A percentile compares a stretch with the other conserved stretches of the same genome.
phyloP scores from a whole-genome alignment of 2,888 invertebrate species.

The Heterodera filipjevi region DNA sequence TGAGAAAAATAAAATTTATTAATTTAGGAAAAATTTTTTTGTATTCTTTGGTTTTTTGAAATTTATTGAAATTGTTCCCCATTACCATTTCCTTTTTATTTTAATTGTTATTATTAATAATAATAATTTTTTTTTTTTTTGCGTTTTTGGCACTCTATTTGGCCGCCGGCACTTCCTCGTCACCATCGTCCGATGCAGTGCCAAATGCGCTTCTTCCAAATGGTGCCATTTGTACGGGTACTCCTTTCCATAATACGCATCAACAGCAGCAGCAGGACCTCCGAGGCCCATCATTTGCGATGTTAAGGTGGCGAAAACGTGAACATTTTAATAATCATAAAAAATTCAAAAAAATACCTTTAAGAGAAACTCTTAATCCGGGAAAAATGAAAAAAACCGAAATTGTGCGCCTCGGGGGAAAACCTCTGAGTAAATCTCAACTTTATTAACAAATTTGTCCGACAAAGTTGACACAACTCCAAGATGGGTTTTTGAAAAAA shows the following conservation, averaged over 20 bases:
- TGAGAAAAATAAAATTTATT: no score
- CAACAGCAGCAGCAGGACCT: conserved; percentile 10
- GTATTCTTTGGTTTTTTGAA: not conserved
- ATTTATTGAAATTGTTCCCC: no score
- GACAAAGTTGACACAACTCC: no score
- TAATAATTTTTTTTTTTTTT: not conserved
- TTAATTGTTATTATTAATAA: not conserved
- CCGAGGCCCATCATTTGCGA: not conserved
- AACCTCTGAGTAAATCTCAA: no score
- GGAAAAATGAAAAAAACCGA: no score
- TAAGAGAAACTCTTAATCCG: no score
- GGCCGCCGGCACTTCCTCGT: not conserved
- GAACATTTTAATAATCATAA: not conserved
- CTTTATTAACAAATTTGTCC: no score
- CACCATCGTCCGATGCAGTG: not conserved
- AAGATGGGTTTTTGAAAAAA: no score
- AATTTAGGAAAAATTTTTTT: no score
- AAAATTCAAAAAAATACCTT: no score
- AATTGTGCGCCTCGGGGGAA: no score
- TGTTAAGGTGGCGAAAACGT: not conserved
- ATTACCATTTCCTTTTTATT: not conserved
- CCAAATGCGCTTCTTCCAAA: conserved; percentile 14
- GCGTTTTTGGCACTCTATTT: not conserved
- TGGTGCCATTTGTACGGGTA: conserved; percentile 19
- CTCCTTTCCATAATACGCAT: not conserved